Evolutionary conservation across 2,113 vertebrate species (phyloP), one percentile per base, ranked within the genome.

Genomic region (Gambusia affinis): DNA sequence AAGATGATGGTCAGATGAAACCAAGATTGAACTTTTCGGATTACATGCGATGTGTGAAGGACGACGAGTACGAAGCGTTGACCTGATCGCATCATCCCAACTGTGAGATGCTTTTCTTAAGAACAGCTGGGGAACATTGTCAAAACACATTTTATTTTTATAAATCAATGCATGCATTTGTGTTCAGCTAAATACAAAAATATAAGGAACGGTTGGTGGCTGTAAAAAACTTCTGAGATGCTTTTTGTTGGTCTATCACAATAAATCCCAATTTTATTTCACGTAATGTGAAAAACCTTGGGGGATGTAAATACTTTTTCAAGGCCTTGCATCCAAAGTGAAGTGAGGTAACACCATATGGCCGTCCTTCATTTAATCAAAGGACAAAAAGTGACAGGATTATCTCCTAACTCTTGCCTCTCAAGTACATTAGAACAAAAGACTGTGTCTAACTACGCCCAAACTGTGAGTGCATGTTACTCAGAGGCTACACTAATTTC

Each of bases 401-500:
- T 51, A 64, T 71, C 44, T 84, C 22, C 47, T 70, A 70, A 51
- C 14, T 62, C n/a, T 60, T 71, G 31, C 67, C 60, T 72, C 65
- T 64, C 71, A 72, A 62, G 27, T 29, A 71, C 60, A 77, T n/a
- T 83, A 70, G 74, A 75, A 67, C 42, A 72, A 54, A 78, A 19
- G 63, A 86, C 77, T 1, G 19, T 7, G 47, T 54, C 47, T 54
- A 54, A 54, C 47, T 54, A 22, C 17, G 47, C 47, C 47, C 3
- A 73, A 72, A 79, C 75, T 64, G 73, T 47, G 76, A 35, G 77
- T 79, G 70, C 69, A 83, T 57, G 79, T 79, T 42, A 73, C 62
- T 80, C 60, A 73, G 78, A 88, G 66, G 17, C 78, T 88, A 86
- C 68, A 80, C 67, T n/a, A 82, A 81, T 80, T 84, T 86, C 82